These are phyloP conservation scores for Pseudachorutes palmiensis DNA, from an alignment of 1,140 invertebrate species.

Conservation along the genomic window DNA sequence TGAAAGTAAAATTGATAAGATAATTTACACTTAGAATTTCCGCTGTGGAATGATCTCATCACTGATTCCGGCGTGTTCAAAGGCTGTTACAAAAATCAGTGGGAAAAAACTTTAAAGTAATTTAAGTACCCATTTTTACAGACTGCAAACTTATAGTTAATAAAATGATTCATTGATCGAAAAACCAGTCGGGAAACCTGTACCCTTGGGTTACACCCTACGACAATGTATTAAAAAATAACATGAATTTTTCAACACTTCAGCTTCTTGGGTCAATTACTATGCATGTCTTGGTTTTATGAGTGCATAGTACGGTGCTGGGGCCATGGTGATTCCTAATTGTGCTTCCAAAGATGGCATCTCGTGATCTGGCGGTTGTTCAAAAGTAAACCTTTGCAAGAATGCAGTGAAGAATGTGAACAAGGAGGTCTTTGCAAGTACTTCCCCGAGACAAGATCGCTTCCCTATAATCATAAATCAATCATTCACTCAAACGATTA, in stretches of 20 bases:
- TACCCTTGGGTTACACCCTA: too few relatives aligned
- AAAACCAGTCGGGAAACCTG: too few relatives aligned
- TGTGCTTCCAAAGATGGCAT: not conserved
- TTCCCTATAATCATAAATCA: slow-evolving; percentile 33
- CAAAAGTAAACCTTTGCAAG: slow-evolving; percentile 30
- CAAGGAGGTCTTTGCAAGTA: slow-evolving; percentile 36
- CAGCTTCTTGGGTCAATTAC: not conserved
- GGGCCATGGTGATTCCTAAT: not conserved
- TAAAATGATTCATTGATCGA: too few relatives aligned
- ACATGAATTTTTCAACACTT: not conserved
- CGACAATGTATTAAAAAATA: too few relatives aligned
- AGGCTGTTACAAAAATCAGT: too few relatives aligned
- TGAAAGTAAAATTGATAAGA: too few relatives aligned
- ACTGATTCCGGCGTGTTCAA: too few relatives aligned
- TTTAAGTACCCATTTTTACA: too few relatives aligned
- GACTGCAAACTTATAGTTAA: too few relatives aligned
- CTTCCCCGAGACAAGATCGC: slow-evolving; percentile 39
- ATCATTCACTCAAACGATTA: not conserved
- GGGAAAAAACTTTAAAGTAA: too few relatives aligned
- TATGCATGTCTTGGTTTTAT: not conserved
- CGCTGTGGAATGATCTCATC: too few relatives aligned
- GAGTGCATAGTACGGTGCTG: not conserved
- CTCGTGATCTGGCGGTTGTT: not conserved
- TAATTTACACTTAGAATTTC: too few relatives aligned
- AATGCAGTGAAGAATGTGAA: slow-evolving; percentile 38